phyloP scores from a whole-genome alignment of 2,113 vertebrate species.

The Bubo blakistoni region DNA sequence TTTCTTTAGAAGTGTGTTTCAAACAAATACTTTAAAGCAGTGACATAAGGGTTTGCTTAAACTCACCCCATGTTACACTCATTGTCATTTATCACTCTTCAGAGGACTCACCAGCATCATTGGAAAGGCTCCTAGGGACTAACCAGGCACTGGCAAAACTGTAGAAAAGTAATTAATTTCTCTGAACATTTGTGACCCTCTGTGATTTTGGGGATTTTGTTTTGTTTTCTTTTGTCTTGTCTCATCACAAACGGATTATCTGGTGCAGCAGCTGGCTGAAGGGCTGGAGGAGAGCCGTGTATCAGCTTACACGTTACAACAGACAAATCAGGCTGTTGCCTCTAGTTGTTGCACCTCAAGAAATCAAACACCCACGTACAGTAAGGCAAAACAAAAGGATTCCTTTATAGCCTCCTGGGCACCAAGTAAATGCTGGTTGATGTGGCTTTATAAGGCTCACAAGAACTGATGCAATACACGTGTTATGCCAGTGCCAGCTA shows the following conservation, averaged over 20 bases:
- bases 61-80: neutral
- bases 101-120: neutral
- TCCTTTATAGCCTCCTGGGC: neutral
- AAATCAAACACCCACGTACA: neutral
- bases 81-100: neutral
- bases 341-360: neutral
- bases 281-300: slow-evolving; percentile 57
- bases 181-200: neutral
- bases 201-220: neutral
- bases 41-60: neutral
- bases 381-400: neutral
- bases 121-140: neutral
- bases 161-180: neutral
- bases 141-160: neutral
- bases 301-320: slow-evolving; percentile 29
- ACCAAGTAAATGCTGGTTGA: neutral
- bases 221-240: neutral
- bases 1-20: neutral
- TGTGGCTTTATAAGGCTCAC: neutral
- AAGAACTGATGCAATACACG: fast-evolving
- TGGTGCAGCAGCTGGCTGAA: slow-evolving; percentile 57
- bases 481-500: neutral
- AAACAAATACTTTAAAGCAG: neutral
- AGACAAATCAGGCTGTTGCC: slow-evolving; percentile 2
- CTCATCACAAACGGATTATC: slow-evolving; percentile 24